Evolutionary conservation across 2,888 invertebrate species (phyloP).

Genomic region (Polydesmus complanatus): DNA sequence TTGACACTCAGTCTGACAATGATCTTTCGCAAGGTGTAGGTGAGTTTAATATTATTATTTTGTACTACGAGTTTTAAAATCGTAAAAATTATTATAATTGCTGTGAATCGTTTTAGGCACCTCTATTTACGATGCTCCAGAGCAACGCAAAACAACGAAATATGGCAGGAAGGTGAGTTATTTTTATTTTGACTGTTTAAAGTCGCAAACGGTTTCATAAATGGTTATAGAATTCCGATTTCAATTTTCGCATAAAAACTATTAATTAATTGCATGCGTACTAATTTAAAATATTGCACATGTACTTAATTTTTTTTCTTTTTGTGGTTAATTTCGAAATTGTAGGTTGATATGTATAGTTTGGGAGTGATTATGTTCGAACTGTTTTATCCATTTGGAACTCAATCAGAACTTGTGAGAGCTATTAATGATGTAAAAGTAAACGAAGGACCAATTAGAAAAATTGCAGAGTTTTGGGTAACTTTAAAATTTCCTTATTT

Average conservation of each 20-base stretch:
- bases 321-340: neutral
- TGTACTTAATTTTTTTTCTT: neutral
- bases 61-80: too few species aligned
- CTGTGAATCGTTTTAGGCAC: slow-evolving; percentile 10
- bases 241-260: too few species aligned
- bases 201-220: too few species aligned
- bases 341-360: slow-evolving; percentile 15
- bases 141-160: slow-evolving; percentile 6
- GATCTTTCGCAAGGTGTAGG: neutral
- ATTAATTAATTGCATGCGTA: too few species aligned
- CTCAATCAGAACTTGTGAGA: slow-evolving; percentile 1
- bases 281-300: neutral
- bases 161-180: slow-evolving; percentile 9
- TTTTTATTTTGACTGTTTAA: too few species aligned
- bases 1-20: too few species aligned
- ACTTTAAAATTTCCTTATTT: too few species aligned
- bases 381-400: slow-evolving; percentile 10
- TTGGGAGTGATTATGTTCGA: slow-evolving; percentile 13
- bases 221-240: too few species aligned
- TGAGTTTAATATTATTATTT: too few species aligned
- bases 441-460: neutral
- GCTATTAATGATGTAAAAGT: neutral
- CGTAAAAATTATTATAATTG: too few species aligned
- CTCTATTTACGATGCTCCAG: slow-evolving; percentile 9
- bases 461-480: neutral